Conservation (phyloP, 2,113 vertebrate species). For the Heteronetta atricapilla region DNA sequence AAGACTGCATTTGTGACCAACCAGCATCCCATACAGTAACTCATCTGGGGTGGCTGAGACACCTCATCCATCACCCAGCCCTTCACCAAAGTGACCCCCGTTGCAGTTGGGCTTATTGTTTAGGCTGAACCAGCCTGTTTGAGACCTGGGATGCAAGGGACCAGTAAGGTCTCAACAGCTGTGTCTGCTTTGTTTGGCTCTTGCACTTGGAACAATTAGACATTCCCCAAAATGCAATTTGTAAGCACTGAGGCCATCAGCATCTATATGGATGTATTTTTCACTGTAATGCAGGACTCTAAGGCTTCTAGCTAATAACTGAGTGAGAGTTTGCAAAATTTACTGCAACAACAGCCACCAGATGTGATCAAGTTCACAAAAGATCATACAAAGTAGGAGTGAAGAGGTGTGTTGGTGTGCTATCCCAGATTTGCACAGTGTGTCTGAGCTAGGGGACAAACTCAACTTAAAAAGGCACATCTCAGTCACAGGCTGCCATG, state of each 20-base stretch:
- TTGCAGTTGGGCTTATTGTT: background rate
- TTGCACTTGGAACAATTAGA: background rate
- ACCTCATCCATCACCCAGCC: accelerated
- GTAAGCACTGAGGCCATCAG: background rate
- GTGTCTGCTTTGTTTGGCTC: background rate
- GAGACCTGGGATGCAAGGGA: background rate
- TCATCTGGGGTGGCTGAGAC: background rate
- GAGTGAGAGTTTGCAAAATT: background rate
- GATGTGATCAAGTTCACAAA: background rate
- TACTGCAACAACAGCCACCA: background rate
- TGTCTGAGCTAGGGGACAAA: background rate
- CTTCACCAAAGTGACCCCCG: no score
- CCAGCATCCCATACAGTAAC: background rate
- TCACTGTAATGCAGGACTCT: background rate
- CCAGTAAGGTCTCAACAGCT: background rate
- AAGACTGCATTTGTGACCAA: background rate
- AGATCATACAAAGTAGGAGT: background rate
- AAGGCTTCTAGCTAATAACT: background rate
- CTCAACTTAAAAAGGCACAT: background rate
- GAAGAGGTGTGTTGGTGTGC: background rate
- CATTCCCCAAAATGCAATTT: background rate
- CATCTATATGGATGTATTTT: background rate
- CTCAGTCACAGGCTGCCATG: background rate
- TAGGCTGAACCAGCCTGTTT: background rate
- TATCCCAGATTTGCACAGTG: background rate